Evolutionary conservation across 2,797 vertebrate genomes (phyloP).

Genomic region (Danio albolineatus): DNA sequence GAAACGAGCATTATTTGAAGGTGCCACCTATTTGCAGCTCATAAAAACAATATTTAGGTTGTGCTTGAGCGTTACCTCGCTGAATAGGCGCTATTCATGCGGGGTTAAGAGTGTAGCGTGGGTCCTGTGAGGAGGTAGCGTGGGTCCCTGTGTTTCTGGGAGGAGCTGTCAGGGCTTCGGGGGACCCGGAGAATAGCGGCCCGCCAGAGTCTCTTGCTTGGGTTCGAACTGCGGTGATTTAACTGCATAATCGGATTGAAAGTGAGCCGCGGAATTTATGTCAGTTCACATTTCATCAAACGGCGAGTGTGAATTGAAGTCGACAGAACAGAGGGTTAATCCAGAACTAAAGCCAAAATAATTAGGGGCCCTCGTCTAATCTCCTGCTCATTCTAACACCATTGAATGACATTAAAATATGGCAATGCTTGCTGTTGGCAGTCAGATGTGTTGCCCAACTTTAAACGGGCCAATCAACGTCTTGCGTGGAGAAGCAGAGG

Average conservation of each 20-base stretch:
- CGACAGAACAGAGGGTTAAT: constrained; percentile 84
- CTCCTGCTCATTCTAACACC: constrained; percentile 83
- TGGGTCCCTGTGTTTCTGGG: constrained; percentile 80
- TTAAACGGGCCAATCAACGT: constrained; percentile 62
- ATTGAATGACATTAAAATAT: constrained; percentile 74
- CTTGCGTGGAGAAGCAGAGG: not conserved
- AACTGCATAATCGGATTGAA: constrained; percentile 88
- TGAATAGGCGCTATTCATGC: constrained; percentile 83
- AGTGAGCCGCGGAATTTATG: constrained; percentile 87
- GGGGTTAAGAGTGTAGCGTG: constrained; percentile 84
- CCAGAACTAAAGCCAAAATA: constrained; percentile 92
- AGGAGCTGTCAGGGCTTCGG: constrained; percentile 80
- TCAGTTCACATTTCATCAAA: constrained; percentile 90
- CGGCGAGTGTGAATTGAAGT: constrained; percentile 79
- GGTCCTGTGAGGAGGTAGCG: constrained; percentile 76
- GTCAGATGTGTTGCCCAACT: constrained; percentile 49
- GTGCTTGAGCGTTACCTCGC: constrained; percentile 82
- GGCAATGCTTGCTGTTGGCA: constrained; percentile 56
- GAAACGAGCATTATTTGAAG: constrained; percentile 83
- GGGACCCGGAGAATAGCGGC: constrained; percentile 78
- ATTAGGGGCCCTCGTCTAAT: constrained; percentile 89
- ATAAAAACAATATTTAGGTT: constrained; percentile 92
- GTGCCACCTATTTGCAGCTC: constrained; percentile 85
- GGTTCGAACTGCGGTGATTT: constrained; percentile 84
- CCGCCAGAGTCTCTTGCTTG: constrained; percentile 82